Conservation (phyloP, 2,888 invertebrate species). For the Caenorhabditis becei region DNA sequence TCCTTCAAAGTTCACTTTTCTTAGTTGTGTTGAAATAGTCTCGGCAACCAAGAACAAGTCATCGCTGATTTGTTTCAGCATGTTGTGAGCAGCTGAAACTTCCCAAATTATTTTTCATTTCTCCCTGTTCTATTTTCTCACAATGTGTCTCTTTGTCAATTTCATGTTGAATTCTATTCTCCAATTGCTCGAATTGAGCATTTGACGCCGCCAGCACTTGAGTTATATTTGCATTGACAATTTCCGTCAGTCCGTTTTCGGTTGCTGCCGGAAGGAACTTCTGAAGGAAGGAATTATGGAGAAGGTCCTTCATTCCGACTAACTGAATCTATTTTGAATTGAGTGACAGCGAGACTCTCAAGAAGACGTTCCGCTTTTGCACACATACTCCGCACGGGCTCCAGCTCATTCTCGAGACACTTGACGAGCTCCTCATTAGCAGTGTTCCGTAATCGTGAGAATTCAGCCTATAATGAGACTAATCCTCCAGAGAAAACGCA, state of each 20-base stretch:
- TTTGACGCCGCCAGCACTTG: conserved; percentile 64
- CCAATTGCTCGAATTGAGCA: conserved; percentile 66
- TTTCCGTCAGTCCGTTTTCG: conserved; percentile 62
- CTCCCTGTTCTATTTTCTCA: conserved; percentile 20
- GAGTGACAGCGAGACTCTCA: conserved; percentile 66
- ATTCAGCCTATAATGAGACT: conserved; percentile 64
- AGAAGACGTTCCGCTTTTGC: conserved; percentile 70
- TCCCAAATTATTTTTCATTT: background rate
- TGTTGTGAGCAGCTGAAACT: conserved; percentile 71
- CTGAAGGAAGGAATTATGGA: conserved; percentile 54
- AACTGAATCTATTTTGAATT: conserved; percentile 69
- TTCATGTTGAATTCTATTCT: conserved; percentile 64
- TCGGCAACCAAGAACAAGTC: conserved; percentile 77
- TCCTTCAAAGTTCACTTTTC: conserved; percentile 75
- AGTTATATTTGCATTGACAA: conserved; percentile 70
- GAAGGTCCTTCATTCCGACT: too few relatives aligned
- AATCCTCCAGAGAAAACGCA: conserved; percentile 5
- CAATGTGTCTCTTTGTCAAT: conserved; percentile 66
- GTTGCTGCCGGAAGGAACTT: conserved; percentile 63
- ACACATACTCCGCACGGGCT: conserved; percentile 73
- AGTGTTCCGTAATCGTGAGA: conserved; percentile 70
- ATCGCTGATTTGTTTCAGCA: conserved; percentile 72
- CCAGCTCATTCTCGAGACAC: conserved; percentile 71
- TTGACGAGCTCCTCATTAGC: conserved; percentile 69
- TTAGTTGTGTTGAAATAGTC: conserved; percentile 74